A percentile compares a stretch with the other conserved stretches of the same genome.
Evolutionary conservation across 1,140 invertebrate species (phyloP).

Genomic region (Brachionus asplanchnoidis): DNA sequence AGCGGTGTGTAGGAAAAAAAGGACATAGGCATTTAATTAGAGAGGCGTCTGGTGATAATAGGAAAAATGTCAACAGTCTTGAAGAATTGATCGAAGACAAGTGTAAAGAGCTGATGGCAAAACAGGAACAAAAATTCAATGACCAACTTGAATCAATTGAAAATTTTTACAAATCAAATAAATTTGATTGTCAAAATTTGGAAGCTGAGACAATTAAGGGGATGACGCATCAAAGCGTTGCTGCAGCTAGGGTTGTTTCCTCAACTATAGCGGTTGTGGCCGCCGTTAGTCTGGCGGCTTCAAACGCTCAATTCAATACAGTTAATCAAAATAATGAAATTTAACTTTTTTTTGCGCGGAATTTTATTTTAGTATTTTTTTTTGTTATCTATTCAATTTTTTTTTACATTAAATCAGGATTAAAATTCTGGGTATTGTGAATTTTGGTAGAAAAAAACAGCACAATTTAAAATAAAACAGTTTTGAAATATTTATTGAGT

Average conservation of each 20-base stretch:
- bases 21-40: neutral
- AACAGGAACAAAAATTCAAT: neutral
- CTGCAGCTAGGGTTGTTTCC: neutral
- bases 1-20: neutral
- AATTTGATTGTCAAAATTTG: neutral
- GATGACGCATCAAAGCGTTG: neutral
- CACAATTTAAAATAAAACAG: no score
- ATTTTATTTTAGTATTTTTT: neutral
- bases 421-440: neutral
- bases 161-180: neutral
- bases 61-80: neutral
- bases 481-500: no score
- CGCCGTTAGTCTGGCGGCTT: neutral
- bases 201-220: neutral
- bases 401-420: neutral
- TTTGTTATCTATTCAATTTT: neutral
- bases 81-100: neutral
- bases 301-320: slow-evolving; percentile 5
- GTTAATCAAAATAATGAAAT: neutral
- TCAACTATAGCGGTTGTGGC: slow-evolving; percentile 17
- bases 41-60: neutral
- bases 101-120: neutral
- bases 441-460: neutral
- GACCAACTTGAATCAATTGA: neutral
- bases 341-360: neutral